phyloP scores from a whole-genome alignment of 2,888 invertebrate species.

The Cryptocheilus praepositus region DNA sequence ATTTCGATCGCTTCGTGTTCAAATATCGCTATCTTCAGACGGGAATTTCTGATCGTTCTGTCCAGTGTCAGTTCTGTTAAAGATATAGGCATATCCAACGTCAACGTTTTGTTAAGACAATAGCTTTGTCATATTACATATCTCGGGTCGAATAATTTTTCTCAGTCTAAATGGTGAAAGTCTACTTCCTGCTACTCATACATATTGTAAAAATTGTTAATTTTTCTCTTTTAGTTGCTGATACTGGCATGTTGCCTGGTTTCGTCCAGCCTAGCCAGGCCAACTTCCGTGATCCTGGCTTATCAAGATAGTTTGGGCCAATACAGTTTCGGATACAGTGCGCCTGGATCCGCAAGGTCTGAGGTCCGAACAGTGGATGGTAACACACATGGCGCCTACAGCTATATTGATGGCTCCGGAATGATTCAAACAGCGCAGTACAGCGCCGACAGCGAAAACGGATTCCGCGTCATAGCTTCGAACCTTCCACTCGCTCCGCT shows the following conservation, averaged over 20 bases:
- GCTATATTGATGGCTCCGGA: conserved; percentile 74
- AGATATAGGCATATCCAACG: too few species aligned
- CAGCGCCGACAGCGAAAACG: conserved; percentile 73
- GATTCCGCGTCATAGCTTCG: conserved; percentile 75
- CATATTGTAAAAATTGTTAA: too few species aligned
- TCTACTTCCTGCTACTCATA: background rate
- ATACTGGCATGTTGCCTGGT: conserved; percentile 45
- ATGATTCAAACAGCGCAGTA: conserved; percentile 74
- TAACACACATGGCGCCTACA: conserved; percentile 73
- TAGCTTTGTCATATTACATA: too few species aligned
- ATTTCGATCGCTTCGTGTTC: too few species aligned
- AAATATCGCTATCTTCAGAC: too few species aligned
- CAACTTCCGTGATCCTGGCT: conserved; percentile 52
- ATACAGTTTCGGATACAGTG: conserved; percentile 74
- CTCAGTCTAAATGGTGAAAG: too few species aligned
- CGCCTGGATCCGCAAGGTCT: conserved; percentile 64
- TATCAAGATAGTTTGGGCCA: conserved; percentile 74
- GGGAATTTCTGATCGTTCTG: too few species aligned
- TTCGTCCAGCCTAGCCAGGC: conserved; percentile 38
- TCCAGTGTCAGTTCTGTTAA: too few species aligned
- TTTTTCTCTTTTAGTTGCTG: conserved; percentile 33
- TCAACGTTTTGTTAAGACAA: too few species aligned
- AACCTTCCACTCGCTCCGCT: conserved; percentile 72
- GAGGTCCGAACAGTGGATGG: conserved; percentile 73
- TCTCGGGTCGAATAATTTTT: too few species aligned